Percentiles rank a stretch among this genome's conserved stretches.
phyloP scores from a whole-genome alignment of 2,888 invertebrate genomes.

The Agriopis aurantiaria region DNA sequence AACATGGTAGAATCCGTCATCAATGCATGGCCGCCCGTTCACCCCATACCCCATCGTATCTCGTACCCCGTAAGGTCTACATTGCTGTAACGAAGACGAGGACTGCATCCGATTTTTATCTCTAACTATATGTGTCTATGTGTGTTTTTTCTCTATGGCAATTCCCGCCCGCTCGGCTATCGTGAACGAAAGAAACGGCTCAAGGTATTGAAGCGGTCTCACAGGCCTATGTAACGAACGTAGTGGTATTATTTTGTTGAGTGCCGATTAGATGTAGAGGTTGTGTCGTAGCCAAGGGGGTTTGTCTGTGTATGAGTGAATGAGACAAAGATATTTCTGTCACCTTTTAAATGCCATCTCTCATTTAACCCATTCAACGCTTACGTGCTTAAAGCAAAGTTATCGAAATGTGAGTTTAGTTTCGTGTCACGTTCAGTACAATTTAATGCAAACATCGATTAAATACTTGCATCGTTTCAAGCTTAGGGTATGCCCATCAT shows the following conservation, averaged over 20 bases:
- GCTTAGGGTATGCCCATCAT: too few species aligned
- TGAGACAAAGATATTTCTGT: slow-evolving; percentile 70
- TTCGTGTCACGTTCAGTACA: too few species aligned
- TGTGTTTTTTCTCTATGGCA: slow-evolving; percentile 92
- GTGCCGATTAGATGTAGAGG: slow-evolving; percentile 80
- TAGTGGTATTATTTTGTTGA: slow-evolving; percentile 77
- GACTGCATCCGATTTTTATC: slow-evolving; percentile 83
- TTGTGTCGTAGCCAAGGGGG: slow-evolving; percentile 86
- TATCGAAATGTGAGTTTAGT: too few species aligned
- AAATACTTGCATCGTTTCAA: too few species aligned
- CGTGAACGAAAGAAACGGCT: slow-evolving; percentile 87
- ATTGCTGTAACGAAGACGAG: slow-evolving; percentile 65
- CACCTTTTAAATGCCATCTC: slow-evolving; percentile 30
- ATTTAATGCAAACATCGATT: too few species aligned
- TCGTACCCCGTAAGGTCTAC: slow-evolving; percentile 61
- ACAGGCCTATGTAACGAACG: slow-evolving; percentile 59
- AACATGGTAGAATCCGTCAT: slow-evolving; percentile 48
- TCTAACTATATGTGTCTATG: slow-evolving; percentile 88
- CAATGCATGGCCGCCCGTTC: slow-evolving; percentile 69
- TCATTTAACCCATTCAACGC: not conserved
- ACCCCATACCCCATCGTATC: slow-evolving; percentile 64
- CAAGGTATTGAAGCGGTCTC: slow-evolving; percentile 75
- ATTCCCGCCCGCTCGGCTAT: slow-evolving; percentile 88
- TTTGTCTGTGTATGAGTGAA: slow-evolving; percentile 77
- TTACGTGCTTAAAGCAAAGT: too few species aligned